A percentile compares a stretch with the other conserved stretches of the same genome.
phyloP scores from a whole-genome alignment of 2,113 vertebrate genomes.

The Limnothrissa miodon region DNA sequence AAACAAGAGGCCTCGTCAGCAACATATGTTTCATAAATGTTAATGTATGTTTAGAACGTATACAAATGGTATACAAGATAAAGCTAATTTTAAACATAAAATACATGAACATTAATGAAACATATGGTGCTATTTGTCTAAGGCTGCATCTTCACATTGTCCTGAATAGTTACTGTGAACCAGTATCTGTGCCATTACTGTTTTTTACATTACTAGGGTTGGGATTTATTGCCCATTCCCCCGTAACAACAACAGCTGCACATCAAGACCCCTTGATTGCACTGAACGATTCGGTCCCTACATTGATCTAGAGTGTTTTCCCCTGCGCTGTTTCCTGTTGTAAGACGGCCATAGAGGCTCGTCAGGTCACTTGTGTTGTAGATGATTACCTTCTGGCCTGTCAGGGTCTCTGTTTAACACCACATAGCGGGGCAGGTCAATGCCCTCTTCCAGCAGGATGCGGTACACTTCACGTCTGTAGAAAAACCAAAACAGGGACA shows the following conservation, averaged over 20 bases:
- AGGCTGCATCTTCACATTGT: background rate
- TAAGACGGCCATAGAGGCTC: background rate
- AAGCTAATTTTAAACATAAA: no score
- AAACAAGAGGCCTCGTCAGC: no score
- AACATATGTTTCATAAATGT: no score
- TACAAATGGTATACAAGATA: no score
- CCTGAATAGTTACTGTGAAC: background rate
- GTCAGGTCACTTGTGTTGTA: background rate
- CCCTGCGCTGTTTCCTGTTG: background rate
- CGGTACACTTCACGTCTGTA: slow-evolving; percentile 94
- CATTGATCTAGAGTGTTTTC: background rate
- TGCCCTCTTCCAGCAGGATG: slow-evolving; percentile 92
- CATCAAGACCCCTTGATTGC: background rate
- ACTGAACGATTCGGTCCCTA: background rate
- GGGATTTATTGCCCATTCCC: background rate
- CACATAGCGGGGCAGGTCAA: slow-evolving; percentile 92
- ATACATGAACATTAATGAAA: no score
- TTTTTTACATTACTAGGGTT: background rate
- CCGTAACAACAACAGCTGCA: background rate
- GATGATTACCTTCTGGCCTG: slow-evolving; percentile 82
- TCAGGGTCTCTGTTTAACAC: slow-evolving; percentile 94
- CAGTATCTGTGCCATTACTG: background rate
- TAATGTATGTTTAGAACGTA: no score
- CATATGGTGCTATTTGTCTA: background rate
- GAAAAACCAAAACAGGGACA: background rate